These are phyloP conservation scores for Xenopus borealis DNA, from an alignment of 2,113 vertebrate genomes.

Conservation along the genomic window DNA sequence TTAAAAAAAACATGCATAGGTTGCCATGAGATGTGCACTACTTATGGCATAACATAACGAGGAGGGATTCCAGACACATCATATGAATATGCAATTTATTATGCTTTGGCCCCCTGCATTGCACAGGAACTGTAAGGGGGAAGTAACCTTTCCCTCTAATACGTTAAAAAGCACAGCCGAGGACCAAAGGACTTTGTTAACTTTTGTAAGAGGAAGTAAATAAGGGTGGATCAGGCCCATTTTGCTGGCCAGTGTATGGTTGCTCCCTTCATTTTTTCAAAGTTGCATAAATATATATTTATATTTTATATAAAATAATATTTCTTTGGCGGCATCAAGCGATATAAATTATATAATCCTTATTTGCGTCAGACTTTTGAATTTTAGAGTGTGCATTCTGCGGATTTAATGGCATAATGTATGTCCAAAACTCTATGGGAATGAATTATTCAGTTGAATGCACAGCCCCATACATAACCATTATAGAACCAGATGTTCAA, in stretches of 20 bases:
- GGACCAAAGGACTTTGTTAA: constrained; percentile 4
- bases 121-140: background rate
- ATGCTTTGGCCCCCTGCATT: background rate
- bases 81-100: background rate
- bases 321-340: background rate
- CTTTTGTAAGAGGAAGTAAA: constrained; percentile 32
- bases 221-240: constrained; percentile 33
- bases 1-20: background rate
- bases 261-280: constrained; percentile 8
- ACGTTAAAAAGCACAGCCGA: background rate
- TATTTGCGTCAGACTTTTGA: background rate
- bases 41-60: background rate
- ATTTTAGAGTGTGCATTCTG: background rate
- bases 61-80: background rate
- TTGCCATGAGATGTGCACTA: background rate
- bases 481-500: too few relatives aligned
- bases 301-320: constrained; percentile 11
- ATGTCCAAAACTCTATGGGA: background rate
- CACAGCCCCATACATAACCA: background rate
- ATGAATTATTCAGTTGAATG: background rate
- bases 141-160: background rate
- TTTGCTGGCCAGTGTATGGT: constrained; percentile 31
- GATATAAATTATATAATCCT: background rate
- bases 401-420: background rate
- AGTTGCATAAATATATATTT: constrained; percentile 24